phyloP scores from a whole-genome alignment of 2,888 invertebrate genomes.

The Ischnura elegans region DNA sequence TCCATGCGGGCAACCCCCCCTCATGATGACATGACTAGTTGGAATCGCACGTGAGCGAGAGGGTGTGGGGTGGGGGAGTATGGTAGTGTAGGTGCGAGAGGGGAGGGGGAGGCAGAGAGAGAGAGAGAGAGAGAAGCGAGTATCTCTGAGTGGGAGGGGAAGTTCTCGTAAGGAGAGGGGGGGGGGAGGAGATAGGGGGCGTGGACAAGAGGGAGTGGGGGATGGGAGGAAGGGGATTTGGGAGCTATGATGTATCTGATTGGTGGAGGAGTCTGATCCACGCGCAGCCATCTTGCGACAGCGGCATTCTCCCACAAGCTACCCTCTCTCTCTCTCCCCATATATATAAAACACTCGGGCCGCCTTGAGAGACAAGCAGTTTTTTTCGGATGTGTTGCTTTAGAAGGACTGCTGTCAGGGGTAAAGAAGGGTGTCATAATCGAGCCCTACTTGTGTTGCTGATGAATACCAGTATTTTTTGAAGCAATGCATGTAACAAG shows the following conservation, averaged over 20 bases:
- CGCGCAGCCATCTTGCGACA: constrained; percentile 67
- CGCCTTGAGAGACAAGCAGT: background rate
- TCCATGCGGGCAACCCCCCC: background rate
- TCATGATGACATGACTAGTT: constrained; percentile 31
- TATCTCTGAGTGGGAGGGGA: background rate
- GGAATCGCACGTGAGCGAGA: background rate
- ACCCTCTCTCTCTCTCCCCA: background rate
- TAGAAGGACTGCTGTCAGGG: background rate
- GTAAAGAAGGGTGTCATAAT: no score
- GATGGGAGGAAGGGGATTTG: constrained; percentile 5
- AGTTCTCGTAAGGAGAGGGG: background rate
- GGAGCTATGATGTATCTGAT: constrained; percentile 64
- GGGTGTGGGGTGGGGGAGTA: background rate
- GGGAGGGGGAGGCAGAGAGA: background rate
- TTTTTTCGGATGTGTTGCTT: constrained; percentile 36
- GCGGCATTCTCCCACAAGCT: background rate
- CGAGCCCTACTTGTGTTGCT: no score
- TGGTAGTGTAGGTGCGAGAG: background rate
- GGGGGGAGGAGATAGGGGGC: background rate
- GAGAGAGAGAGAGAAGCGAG: background rate
- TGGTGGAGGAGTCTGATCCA: constrained; percentile 58
- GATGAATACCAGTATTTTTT: no score
- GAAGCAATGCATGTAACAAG: no score
- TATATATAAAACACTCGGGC: no score
- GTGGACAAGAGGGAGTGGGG: background rate